These are phyloP conservation scores for Strongylocentrotus purpuratus DNA, from an alignment of 35 echinoderm and acorn worm genomes.

Conservation along the genomic window DNA sequence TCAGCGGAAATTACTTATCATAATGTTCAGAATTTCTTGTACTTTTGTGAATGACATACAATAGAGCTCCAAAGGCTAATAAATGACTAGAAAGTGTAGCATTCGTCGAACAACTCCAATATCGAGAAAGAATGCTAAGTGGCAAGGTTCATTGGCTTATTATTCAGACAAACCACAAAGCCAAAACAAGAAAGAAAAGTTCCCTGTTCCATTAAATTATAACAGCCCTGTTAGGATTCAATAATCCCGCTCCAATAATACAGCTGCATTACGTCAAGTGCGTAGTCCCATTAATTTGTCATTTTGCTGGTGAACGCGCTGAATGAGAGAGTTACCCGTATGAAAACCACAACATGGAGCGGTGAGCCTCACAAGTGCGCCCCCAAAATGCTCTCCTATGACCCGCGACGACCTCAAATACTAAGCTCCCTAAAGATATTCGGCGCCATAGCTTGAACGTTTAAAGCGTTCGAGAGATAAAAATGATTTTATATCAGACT, in stretches of 20 bases:
- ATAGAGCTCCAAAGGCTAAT: background rate
- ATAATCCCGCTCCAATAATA: slow-evolving; percentile 4
- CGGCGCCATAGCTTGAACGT: background rate
- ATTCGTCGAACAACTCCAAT: background rate
- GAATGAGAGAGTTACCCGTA: background rate
- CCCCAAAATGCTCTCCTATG: background rate
- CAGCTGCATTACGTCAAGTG: slow-evolving; percentile 27
- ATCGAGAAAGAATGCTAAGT: background rate
- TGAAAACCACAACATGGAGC: slow-evolving; percentile 20
- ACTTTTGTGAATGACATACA: background rate
- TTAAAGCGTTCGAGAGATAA: slow-evolving; percentile 7
- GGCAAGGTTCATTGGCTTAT: slow-evolving; percentile 9
- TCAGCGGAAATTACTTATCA: background rate
- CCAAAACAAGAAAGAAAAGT: background rate
- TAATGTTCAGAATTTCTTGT: background rate
- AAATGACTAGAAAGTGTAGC: background rate
- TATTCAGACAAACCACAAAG: background rate
- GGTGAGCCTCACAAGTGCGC: background rate
- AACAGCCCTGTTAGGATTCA: slow-evolving; percentile 1
- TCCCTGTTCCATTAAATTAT: background rate
- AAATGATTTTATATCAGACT: background rate
- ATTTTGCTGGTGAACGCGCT: background rate
- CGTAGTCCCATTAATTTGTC: slow-evolving; percentile 28
- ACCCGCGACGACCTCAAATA: slow-evolving; percentile 21
- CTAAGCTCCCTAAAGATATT: background rate